Evolutionary conservation across 92 coral and sea anemone genomes (phyloP).

Genomic region (Paragorgia papillata): DNA sequence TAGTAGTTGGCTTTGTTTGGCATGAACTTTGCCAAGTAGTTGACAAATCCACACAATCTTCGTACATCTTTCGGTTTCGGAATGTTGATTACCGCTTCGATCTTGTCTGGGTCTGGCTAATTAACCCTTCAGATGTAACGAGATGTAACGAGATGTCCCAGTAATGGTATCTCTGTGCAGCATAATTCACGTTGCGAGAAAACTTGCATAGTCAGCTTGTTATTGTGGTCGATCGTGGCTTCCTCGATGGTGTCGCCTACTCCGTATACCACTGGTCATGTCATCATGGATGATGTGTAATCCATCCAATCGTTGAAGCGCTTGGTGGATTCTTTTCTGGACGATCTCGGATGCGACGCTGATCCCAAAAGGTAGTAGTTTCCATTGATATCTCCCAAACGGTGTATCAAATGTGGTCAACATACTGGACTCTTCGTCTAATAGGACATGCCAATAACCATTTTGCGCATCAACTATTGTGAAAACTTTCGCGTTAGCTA

Average conservation of each 20-base stretch:
- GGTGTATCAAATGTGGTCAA: too few species aligned
- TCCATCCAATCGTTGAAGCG: slow-evolving; percentile 36
- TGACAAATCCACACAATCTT: slow-evolving; percentile 30
- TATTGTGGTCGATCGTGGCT: too few species aligned
- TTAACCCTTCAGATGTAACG: slow-evolving; percentile 27
- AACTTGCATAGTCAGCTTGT: slow-evolving; percentile 24
- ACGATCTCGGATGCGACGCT: slow-evolving; percentile 22
- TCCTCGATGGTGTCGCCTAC: slow-evolving; percentile 27
- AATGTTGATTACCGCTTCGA: too few species aligned
- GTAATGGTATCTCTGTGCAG: too few species aligned
- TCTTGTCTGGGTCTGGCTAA: too few species aligned
- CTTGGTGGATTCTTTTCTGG: too few species aligned
- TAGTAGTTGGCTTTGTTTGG: slow-evolving; percentile 21
- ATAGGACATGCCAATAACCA: too few species aligned
- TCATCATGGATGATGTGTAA: slow-evolving; percentile 23
- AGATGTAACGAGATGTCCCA: slow-evolving; percentile 29
- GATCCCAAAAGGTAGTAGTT: slow-evolving; percentile 46
- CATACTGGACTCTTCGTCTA: too few species aligned
- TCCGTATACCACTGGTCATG: slow-evolving; percentile 32
- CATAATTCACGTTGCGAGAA: neutral
- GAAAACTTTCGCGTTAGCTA: too few species aligned
- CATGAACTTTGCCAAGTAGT: slow-evolving; percentile 39
- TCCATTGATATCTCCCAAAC: too few species aligned
- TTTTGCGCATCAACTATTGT: too few species aligned
- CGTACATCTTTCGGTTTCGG: slow-evolving; percentile 39